phyloP scores from a whole-genome alignment of 1,140 invertebrate genomes.

The Zaprionus ghesquierei region DNA sequence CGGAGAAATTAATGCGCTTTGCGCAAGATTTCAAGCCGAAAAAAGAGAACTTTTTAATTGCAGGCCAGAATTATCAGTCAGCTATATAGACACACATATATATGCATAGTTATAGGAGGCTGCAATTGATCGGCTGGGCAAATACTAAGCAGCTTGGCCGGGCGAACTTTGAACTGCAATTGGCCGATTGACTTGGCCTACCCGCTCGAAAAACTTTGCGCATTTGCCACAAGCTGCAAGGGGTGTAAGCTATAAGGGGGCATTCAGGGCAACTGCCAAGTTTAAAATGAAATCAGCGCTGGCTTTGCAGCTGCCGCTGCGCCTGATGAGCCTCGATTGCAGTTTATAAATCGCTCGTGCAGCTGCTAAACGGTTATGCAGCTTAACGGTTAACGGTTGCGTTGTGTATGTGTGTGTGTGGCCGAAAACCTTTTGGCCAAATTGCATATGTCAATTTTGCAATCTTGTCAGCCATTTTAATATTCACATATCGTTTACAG shows the following conservation, averaged over 20 bases:
- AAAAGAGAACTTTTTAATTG: constrained; percentile 73
- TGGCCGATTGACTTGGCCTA: constrained; percentile 60
- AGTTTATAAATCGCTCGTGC: constrained; percentile 7
- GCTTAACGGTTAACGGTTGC: neutral
- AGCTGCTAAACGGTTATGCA: neutral
- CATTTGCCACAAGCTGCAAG: constrained; percentile 44
- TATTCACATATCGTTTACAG: constrained; percentile 51
- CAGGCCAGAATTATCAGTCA: neutral
- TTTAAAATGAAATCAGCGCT: constrained; percentile 73
- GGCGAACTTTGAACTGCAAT: constrained; percentile 41
- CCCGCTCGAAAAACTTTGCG: constrained; percentile 68
- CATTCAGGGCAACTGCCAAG: constrained; percentile 17
- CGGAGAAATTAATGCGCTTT: constrained; percentile 65
- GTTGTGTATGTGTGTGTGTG: no score
- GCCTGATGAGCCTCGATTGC: constrained; percentile 3
- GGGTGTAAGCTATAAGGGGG: neutral
- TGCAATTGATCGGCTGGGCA: neutral
- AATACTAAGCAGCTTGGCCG: neutral
- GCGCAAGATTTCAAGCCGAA: constrained; percentile 41
- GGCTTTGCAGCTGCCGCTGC: constrained; percentile 21
- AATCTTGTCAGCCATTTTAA: constrained; percentile 67
- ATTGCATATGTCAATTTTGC: constrained; percentile 75
- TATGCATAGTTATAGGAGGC: neutral
- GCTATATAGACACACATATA: neutral
- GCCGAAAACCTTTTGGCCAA: constrained; percentile 52